Percentiles rank a stretch among this genome's conserved stretches.
Evolutionary conservation across 2,888 invertebrate species (phyloP).

Genomic region (Aradus depressus): DNA sequence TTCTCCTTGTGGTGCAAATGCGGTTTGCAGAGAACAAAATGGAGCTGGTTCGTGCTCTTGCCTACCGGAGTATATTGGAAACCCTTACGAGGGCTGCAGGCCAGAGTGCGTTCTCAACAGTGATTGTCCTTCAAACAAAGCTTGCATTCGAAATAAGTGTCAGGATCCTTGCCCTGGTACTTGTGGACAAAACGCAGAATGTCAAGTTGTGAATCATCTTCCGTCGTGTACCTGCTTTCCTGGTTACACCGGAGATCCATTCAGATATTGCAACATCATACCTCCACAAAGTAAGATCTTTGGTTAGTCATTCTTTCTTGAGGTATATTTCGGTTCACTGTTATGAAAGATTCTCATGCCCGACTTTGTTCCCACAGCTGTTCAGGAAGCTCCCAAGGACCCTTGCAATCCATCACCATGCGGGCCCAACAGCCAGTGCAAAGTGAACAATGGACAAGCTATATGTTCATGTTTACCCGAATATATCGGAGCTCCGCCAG

Average conservation of each 20-base stretch:
- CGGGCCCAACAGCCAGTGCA: slow-evolving; percentile 51
- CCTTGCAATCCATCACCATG: slow-evolving; percentile 54
- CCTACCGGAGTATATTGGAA: slow-evolving; percentile 57
- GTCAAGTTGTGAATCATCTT: slow-evolving; percentile 60
- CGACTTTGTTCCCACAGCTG: slow-evolving; percentile 22
- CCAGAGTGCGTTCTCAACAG: slow-evolving; percentile 61
- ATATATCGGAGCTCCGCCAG: slow-evolving; percentile 55
- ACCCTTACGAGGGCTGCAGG: slow-evolving; percentile 64
- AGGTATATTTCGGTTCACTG: not conserved
- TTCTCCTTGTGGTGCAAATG: slow-evolving; percentile 48
- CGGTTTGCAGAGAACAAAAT: slow-evolving; percentile 44
- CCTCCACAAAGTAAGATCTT: slow-evolving; percentile 35
- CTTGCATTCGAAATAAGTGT: slow-evolving; percentile 61
- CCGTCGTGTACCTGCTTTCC: slow-evolving; percentile 55
- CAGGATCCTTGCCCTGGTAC: slow-evolving; percentile 66
- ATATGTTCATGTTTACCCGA: slow-evolving; percentile 59
- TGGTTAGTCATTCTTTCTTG: not conserved
- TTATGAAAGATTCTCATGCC: not conserved
- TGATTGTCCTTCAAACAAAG: slow-evolving; percentile 57
- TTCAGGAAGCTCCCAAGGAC: slow-evolving; percentile 41
- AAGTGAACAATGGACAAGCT: slow-evolving; percentile 46
- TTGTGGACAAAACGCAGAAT: slow-evolving; percentile 61
- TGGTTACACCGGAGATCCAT: slow-evolving; percentile 67
- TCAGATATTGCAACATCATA: slow-evolving; percentile 46
- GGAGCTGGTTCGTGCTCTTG: slow-evolving; percentile 52